A percentile compares a stretch with the other conserved stretches of the same genome.
Evolutionary conservation across 2,113 vertebrate species (phyloP).

Genomic region (Mobula birostris): DNA sequence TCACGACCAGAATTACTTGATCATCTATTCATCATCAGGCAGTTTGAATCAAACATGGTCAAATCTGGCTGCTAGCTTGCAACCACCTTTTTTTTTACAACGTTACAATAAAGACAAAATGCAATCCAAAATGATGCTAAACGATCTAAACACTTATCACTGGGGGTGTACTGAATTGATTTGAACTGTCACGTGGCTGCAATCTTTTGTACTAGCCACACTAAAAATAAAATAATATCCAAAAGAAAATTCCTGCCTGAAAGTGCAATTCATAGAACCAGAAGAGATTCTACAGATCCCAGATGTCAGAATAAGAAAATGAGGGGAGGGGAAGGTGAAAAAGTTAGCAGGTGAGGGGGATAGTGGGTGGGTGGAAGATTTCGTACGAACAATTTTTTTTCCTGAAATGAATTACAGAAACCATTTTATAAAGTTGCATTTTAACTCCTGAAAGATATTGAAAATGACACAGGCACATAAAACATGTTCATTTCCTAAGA

Average conservation of each 20-base stretch:
- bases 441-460: background rate
- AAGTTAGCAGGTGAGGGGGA: too few species aligned
- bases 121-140: background rate
- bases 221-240: background rate
- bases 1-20: too few species aligned
- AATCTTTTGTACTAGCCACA: background rate
- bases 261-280: background rate
- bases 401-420: background rate
- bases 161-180: background rate
- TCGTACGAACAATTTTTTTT: background rate
- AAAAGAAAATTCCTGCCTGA: background rate
- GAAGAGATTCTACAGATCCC: too few species aligned
- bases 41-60: too few species aligned
- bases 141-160: background rate
- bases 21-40: too few species aligned
- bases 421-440: background rate
- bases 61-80: background rate
- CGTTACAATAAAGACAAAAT: background rate
- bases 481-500: background rate
- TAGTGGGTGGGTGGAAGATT: too few species aligned
- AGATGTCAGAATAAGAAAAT: too few species aligned
- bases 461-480: background rate
- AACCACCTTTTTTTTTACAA: background rate
- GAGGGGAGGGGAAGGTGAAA: too few species aligned
- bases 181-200: background rate